Evolutionary conservation across 2,797 vertebrate species (phyloP).

Genomic region (Microcaecilia unicolor): DNA sequence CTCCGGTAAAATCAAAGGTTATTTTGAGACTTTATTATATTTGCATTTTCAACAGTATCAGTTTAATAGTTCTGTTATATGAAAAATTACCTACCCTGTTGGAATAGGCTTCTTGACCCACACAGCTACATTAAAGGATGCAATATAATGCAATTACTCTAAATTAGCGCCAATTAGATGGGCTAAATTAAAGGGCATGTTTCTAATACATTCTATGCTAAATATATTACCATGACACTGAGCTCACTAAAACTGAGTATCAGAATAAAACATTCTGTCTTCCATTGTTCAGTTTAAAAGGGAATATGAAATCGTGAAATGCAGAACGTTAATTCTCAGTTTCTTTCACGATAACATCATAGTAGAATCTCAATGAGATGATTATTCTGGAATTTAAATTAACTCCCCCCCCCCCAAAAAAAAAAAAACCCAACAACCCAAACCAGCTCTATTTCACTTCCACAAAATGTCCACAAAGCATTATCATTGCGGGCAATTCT

Average conservation of each 20-base stretch:
- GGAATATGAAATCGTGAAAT: constrained; percentile 36
- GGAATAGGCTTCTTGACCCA: constrained; percentile 61
- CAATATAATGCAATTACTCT: constrained; percentile 65
- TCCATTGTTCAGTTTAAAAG: constrained; percentile 33
- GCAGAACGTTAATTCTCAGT: constrained; percentile 27
- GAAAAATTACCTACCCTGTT: constrained; percentile 57
- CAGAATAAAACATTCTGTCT: constrained; percentile 50
- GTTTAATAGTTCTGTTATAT: constrained; percentile 43
- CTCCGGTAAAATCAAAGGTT: constrained; percentile 27
- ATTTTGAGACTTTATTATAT: constrained; percentile 37
- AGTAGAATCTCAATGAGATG: constrained; percentile 14
- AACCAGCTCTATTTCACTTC: too few relatives aligned
- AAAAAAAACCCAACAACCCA: too few relatives aligned
- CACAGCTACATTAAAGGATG: constrained; percentile 55
- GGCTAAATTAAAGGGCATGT: constrained; percentile 65
- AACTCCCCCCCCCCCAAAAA: too few relatives aligned
- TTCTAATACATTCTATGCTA: constrained; percentile 67
- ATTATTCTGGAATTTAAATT: constrained; percentile 23
- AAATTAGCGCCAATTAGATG: constrained; percentile 66
- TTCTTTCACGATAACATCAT: constrained; percentile 31
- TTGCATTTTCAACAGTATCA: constrained; percentile 31
- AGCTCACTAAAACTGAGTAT: constrained; percentile 46
- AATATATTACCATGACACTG: constrained; percentile 62
- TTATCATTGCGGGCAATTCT: too few relatives aligned
- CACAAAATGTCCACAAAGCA: too few relatives aligned